phyloP scores from a whole-genome alignment of 2,888 invertebrate genomes.

The Drosophila quasianomalipes region DNA sequence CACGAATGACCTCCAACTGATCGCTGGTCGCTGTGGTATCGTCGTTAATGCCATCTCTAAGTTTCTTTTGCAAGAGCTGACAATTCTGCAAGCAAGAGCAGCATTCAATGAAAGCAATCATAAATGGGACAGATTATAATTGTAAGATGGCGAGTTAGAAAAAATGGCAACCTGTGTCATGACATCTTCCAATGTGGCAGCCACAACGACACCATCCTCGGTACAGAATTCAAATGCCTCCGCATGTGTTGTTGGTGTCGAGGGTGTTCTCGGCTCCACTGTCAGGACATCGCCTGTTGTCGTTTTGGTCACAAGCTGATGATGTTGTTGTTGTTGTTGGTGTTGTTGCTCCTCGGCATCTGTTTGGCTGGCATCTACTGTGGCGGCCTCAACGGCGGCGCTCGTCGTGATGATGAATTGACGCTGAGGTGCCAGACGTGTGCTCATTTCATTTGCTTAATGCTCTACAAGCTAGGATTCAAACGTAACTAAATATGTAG shows the following conservation, averaged over 20 bases:
- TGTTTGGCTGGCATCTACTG: slow-evolving; percentile 58
- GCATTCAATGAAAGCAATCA: slow-evolving; percentile 22
- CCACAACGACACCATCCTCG: slow-evolving; percentile 74
- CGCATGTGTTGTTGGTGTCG: slow-evolving; percentile 45
- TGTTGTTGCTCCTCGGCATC: slow-evolving; percentile 68
- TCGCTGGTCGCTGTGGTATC: slow-evolving; percentile 36
- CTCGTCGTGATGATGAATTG: slow-evolving; percentile 83
- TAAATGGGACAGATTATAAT: neutral
- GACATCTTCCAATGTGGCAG: slow-evolving; percentile 79
- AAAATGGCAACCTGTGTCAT: slow-evolving; percentile 77
- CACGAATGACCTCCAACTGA: slow-evolving; percentile 82
- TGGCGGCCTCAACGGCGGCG: slow-evolving; percentile 44
- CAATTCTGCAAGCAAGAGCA: slow-evolving; percentile 63
- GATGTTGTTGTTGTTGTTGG: slow-evolving; percentile 38
- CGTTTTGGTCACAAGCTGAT: slow-evolving; percentile 29
- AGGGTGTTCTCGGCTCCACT: slow-evolving; percentile 54
- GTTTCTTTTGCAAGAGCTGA: slow-evolving; percentile 80
- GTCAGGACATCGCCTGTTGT: slow-evolving; percentile 52
- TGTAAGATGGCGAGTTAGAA: too few species aligned
- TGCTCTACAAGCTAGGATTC: slow-evolving; percentile 29
- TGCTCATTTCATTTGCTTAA: slow-evolving; percentile 80
- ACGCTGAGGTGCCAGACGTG: slow-evolving; percentile 84
- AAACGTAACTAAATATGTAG: slow-evolving; percentile 6
- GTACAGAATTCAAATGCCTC: slow-evolving; percentile 73
- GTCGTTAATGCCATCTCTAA: slow-evolving; percentile 67